Evolutionary conservation across 2,113 vertebrate genomes (phyloP).

Genomic region (Vireo altiloquus): DNA sequence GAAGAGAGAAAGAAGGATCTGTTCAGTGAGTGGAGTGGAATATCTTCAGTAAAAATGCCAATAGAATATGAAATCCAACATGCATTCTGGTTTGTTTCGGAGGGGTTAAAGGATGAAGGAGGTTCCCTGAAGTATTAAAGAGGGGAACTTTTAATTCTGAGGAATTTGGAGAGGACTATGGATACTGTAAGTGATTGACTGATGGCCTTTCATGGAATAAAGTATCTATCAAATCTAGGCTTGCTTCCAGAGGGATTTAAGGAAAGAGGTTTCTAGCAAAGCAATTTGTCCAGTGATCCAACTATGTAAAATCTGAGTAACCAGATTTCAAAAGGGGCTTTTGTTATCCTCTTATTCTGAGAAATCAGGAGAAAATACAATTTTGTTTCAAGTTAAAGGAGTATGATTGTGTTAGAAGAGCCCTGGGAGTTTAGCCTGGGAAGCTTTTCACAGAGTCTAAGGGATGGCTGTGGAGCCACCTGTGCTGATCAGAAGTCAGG

Average conservation of each 20-base stretch:
- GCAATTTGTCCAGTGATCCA: background rate
- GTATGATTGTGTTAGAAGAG: background rate
- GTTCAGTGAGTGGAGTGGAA: background rate
- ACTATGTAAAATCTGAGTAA: background rate
- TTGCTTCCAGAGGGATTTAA: background rate
- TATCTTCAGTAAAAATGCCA: background rate
- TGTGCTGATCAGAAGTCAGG: background rate
- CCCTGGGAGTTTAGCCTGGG: background rate
- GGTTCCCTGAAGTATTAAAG: background rate
- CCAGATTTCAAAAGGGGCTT: background rate
- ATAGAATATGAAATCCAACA: background rate
- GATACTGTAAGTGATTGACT: background rate
- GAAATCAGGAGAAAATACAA: background rate
- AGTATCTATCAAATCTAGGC: background rate
- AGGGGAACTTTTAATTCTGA: background rate
- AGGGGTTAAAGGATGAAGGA: background rate
- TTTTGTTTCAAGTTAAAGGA: background rate
- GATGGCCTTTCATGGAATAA: background rate
- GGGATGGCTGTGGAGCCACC: background rate
- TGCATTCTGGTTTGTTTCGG: background rate
- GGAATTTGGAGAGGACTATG: background rate
- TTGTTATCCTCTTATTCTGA: background rate
- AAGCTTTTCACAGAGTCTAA: background rate
- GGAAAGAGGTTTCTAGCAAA: background rate
- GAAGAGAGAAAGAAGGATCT: background rate